These are phyloP conservation scores for Eupleurogrammus muticus DNA, from an alignment of 2,797 vertebrate genomes.

Conservation along the genomic window DNA sequence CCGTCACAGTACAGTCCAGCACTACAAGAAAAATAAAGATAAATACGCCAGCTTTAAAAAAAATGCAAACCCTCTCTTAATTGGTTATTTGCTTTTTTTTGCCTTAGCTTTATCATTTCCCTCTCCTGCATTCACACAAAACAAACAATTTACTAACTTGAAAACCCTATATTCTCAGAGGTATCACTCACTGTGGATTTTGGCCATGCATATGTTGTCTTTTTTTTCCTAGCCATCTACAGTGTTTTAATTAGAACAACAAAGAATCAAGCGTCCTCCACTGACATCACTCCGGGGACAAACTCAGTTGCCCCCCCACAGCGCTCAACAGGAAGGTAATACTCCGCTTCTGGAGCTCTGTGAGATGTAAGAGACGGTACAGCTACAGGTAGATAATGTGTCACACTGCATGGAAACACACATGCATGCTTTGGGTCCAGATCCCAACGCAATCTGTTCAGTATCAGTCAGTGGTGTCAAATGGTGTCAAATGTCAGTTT, in stretches of 20 bases:
- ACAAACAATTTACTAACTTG: constrained; percentile 11
- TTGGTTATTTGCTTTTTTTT: constrained; percentile 6
- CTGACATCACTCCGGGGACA: constrained; percentile 33
- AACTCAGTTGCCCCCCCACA: not conserved
- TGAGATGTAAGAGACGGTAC: not conserved
- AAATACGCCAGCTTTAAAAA: not conserved
- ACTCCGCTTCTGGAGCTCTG: not conserved
- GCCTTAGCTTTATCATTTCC: not conserved
- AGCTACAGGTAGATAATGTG: not conserved
- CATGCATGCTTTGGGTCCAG: too few species aligned
- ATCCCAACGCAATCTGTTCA: too few species aligned
- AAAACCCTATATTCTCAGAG: constrained; percentile 7
- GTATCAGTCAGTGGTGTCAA: too few species aligned
- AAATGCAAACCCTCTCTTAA: not conserved
- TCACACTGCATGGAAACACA: not conserved
- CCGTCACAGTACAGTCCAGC: not conserved
- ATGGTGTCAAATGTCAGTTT: too few species aligned
- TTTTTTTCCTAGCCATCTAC: not conserved
- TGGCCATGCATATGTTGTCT: constrained; percentile 16
- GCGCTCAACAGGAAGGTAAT: not conserved
- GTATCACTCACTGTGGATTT: constrained; percentile 9
- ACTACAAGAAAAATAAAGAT: not conserved
- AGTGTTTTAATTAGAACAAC: constrained; percentile 40
- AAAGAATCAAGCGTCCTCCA: constrained; percentile 46
- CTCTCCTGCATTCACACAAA: constrained; percentile 6